Base-by-base conservation (phyloP, 2,888 invertebrate species). In the Scrobipalpa atriplicella region DNA sequence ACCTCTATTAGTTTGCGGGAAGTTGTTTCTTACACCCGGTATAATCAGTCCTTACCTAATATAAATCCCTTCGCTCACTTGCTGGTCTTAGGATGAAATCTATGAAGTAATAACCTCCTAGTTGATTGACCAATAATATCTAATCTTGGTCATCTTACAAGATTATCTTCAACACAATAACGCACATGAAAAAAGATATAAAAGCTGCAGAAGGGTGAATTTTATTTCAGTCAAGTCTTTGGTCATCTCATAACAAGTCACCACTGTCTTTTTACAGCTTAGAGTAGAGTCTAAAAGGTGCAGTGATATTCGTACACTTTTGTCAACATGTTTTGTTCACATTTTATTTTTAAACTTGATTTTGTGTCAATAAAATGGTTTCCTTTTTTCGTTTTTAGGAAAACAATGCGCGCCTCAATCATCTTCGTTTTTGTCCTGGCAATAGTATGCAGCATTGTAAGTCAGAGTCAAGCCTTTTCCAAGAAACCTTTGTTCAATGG, bases 401-500 rank as follows among this genome's bases (percentile, higher is more conserved):
- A 18, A 16, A 78, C 70, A 54, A 81, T 80, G 80, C 80, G 77
- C 52, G 64, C 69, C 10, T 21, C 70, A 10, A 38, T 75, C 38
- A 10, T 75, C 21, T 54, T 69, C 11, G 52, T 84, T 64, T 92
- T 76, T 65, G 70, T 93, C 66, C 73, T 93, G 51, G 79, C 92
- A 21, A 77, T 92, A 66, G 75, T 92, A 9, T 72, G 94, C 68
- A 83, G 89, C 69, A 73, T 93, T 38, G 75, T 93, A 13, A 80
- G 85, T 0, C 71, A 82, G 41, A 92, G 90, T 41, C 95, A 95
- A 70, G 96, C 95, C 1, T 95, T 95, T 13, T 97, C 96, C 89
- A 94, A 96, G 81, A 98, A 98, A 84, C 97, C 97, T 1, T 97
- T 97, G 2, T 97, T 98, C 88, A 98, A 98, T 81, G 98, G 98